phyloP scores from a whole-genome alignment of 2,888 invertebrate species.

The Amphipyra berbera region DNA sequence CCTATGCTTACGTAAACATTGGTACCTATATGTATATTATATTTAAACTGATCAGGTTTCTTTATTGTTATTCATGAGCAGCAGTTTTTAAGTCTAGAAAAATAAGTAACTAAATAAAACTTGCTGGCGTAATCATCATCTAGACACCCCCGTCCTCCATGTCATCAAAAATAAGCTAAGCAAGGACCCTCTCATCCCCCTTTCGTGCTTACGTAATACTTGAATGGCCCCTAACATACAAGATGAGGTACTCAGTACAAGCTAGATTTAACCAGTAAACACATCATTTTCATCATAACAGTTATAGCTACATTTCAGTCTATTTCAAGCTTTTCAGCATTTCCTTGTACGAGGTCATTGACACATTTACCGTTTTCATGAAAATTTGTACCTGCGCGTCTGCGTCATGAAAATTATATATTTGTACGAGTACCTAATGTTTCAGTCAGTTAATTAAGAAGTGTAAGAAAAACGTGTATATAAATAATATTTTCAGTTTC shows the following conservation, averaged over 20 bases:
- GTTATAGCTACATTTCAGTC: conserved; percentile 37
- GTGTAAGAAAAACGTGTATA: neutral
- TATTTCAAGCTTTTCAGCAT: conserved; percentile 56
- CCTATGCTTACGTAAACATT: too few species aligned
- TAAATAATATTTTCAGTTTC: too few species aligned
- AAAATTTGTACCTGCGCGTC: conserved; percentile 33
- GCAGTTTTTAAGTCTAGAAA: too few species aligned
- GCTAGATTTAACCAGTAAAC: conserved; percentile 29
- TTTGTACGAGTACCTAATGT: conserved; percentile 15
- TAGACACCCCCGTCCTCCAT: too few species aligned
- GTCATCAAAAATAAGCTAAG: too few species aligned
- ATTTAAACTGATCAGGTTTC: too few species aligned
- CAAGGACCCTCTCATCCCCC: too few species aligned
- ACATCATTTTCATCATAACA: conserved; percentile 48
- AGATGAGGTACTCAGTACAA: conserved; percentile 1
- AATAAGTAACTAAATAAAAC: too few species aligned
- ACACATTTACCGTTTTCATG: conserved; percentile 58
- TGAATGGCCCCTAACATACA: neutral
- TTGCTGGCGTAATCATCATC: too few species aligned
- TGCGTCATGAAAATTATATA: conserved; percentile 38
- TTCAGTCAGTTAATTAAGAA: conserved; percentile 1
- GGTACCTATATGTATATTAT: too few species aligned
- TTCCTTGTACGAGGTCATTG: conserved; percentile 56
- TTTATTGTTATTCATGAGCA: too few species aligned
- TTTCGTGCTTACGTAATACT: too few species aligned